Evolutionary conservation across 1,140 invertebrate genomes (phyloP).

Genomic region (Lethrus apterus): DNA sequence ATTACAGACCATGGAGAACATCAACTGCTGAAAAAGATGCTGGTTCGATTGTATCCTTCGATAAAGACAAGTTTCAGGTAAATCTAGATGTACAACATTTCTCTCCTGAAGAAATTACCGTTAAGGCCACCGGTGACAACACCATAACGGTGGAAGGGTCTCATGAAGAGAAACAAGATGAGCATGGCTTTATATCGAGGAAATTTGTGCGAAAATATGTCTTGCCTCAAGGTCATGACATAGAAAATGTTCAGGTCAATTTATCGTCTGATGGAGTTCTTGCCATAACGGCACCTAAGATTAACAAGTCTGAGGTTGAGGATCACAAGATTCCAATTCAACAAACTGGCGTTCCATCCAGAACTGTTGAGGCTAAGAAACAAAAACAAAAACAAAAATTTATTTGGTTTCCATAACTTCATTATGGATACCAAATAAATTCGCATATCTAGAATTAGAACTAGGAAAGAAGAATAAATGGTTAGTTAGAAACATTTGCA

Average conservation of each 20-base stretch:
- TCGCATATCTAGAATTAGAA: too few relatives aligned
- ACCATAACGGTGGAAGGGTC: conserved; percentile 62
- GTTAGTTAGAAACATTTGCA: too few relatives aligned
- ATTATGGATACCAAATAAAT: too few relatives aligned
- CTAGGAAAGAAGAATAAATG: too few relatives aligned
- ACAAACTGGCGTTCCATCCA: conserved; percentile 25
- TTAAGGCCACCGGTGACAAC: conserved; percentile 69
- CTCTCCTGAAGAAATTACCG: conserved; percentile 70
- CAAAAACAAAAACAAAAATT: too few relatives aligned
- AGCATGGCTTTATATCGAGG: conserved; percentile 64
- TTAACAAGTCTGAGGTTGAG: conserved; percentile 9
- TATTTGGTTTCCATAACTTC: too few relatives aligned
- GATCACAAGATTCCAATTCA: conserved; percentile 21
- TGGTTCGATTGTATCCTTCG: conserved; percentile 41
- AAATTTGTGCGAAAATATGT: conserved; percentile 64
- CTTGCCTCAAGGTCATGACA: conserved; percentile 58
- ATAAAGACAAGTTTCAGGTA: conserved; percentile 58
- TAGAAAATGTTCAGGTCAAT: conserved; percentile 55
- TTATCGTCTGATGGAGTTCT: conserved; percentile 70
- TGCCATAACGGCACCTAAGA: conserved; percentile 53
- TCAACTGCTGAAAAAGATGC: conserved; percentile 28
- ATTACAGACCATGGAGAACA: conserved; percentile 48
- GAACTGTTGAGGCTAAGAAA: conserved; percentile 13
- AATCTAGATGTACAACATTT: conserved; percentile 81
- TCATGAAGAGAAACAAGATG: conserved; percentile 67